Evolutionary conservation across 2,888 invertebrate species (phyloP).

Genomic region (Hedya salicella): DNA sequence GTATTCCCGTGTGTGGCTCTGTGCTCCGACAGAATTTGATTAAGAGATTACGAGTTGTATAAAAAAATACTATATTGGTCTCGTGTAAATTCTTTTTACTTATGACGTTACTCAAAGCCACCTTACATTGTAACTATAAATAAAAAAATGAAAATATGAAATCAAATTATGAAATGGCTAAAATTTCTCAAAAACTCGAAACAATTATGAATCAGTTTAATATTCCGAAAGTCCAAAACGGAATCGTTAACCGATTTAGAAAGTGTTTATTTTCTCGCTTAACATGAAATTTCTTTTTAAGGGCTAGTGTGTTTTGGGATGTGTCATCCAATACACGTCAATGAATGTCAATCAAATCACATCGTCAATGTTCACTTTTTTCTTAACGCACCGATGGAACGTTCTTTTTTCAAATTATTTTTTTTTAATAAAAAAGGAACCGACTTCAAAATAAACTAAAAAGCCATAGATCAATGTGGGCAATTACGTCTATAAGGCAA

Average conservation of each 20-base stretch:
- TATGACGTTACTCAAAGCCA: too few species aligned
- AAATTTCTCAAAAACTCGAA: background rate
- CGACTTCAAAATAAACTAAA: too few species aligned
- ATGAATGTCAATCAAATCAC: slow-evolving; percentile 78
- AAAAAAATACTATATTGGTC: too few species aligned
- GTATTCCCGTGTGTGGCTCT: too few species aligned
- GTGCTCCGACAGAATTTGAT: too few species aligned
- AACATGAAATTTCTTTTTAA: slow-evolving; percentile 64
- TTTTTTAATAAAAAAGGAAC: too few species aligned
- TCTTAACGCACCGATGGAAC: slow-evolving; percentile 56
- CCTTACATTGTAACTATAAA: background rate
- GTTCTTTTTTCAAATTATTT: slow-evolving; percentile 19
- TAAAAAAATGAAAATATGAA: background rate
- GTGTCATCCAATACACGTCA: slow-evolving; percentile 78
- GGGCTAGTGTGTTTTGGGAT: slow-evolving; percentile 54
- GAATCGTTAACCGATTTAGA: slow-evolving; percentile 56
- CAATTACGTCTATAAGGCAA: too few species aligned
- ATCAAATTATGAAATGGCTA: background rate
- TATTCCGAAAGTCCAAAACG: slow-evolving; percentile 25
- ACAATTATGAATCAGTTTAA: background rate
- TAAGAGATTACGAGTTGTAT: too few species aligned
- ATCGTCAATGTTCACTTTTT: slow-evolving; percentile 59
- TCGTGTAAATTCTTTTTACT: too few species aligned
- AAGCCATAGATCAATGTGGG: too few species aligned
- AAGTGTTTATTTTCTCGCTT: slow-evolving; percentile 68